These are phyloP conservation scores for Spinus pinus DNA, from an alignment of 2,797 vertebrate species.

Conservation along the genomic window DNA sequence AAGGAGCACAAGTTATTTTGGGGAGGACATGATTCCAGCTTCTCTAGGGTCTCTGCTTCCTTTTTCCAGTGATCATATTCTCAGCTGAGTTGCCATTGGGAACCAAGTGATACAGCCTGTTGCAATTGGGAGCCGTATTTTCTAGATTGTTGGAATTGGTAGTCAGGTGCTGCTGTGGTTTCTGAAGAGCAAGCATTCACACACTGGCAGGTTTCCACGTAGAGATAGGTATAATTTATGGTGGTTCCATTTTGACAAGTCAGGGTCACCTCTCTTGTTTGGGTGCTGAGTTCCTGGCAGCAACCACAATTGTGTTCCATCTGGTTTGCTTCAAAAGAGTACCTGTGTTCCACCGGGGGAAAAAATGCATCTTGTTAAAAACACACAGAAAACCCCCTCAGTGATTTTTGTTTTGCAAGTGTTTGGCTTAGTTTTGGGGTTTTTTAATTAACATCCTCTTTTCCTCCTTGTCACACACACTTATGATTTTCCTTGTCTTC, in stretches of 20 bases:
- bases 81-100: background rate
- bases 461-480: rapidly evolving
- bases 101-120: background rate
- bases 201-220: conserved; percentile 82
- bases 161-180: background rate
- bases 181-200: background rate
- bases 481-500: background rate
- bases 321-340: conserved; percentile 74
- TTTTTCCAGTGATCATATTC: background rate
- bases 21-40: background rate
- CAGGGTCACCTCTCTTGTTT: conserved; percentile 73
- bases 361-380: background rate
- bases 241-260: conserved; percentile 71
- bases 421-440: rapidly evolving
- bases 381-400: background rate
- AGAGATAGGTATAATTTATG: conserved; percentile 70
- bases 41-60: background rate
- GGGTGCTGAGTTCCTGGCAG: conserved; percentile 80
- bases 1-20: background rate
- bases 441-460: background rate
- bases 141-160: background rate
- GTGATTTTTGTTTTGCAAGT: background rate
- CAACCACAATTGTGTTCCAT: conserved; percentile 81
- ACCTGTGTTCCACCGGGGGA: conserved; percentile 65
- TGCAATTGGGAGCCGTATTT: rapidly evolving